Percentiles rank a stretch among this genome's conserved stretches.
phyloP scores from a whole-genome alignment of 2,113 vertebrate genomes.

The Aptenodytes patagonicus region DNA sequence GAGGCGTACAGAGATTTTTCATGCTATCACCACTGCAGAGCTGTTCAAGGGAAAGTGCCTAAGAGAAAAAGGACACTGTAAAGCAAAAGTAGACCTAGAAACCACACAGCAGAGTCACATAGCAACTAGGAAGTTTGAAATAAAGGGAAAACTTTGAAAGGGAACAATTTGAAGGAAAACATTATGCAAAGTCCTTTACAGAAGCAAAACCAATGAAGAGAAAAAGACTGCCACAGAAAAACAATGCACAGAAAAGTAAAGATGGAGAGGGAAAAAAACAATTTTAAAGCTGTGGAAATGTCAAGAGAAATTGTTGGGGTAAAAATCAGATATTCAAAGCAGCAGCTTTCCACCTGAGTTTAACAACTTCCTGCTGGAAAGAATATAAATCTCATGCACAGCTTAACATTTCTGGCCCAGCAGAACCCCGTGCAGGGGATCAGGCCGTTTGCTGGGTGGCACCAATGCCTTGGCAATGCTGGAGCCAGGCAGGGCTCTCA shows the following conservation, averaged over 20 bases:
- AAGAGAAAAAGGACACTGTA: not conserved
- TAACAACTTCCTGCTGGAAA: not conserved
- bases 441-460: not conserved
- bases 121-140: not conserved
- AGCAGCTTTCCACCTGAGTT: not conserved
- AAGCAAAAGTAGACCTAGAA: constrained; percentile 2
- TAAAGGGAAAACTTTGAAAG: not conserved
- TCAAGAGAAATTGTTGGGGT: not conserved
- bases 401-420: not conserved
- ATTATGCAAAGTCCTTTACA: not conserved
- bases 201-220: not conserved
- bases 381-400: not conserved
- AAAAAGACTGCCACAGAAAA: not conserved
- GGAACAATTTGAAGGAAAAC: not conserved
- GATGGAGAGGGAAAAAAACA: not conserved
- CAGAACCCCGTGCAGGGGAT: not conserved
- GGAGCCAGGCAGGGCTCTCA: not conserved
- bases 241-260: not conserved
- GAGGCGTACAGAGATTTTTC: not conserved
- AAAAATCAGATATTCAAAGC: not conserved
- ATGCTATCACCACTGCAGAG: not conserved
- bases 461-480: not conserved
- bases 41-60: not conserved
- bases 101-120: not conserved
- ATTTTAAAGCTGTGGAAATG: not conserved